Base-by-base conservation (phyloP, 2,797 vertebrate genomes). In the Sebastes dallii region DNA sequence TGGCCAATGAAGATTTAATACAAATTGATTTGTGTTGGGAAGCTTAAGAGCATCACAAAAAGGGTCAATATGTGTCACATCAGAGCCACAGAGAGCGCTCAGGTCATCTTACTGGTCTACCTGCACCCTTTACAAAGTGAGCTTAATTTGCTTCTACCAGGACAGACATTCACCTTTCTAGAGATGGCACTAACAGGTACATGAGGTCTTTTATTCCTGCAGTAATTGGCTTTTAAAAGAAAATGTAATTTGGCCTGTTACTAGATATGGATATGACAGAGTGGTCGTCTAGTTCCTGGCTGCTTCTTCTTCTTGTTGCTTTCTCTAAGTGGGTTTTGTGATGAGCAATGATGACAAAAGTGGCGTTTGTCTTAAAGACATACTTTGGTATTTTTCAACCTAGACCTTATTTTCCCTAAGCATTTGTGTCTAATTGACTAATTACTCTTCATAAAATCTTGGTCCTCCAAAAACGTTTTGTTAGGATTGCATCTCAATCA, bases 171-270 rank as follows among this genome's bases (percentile, higher is more conserved):
- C 20, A 30, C 61, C 25, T 68, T 22, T 32, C 18, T 22, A 1
- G 16, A 46, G 8, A 59, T 56, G 27, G 4, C 73, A 80, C 14
- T 16, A 39, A 72, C 25, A 71, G 66, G 11, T 59, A 74, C 56
- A 80, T 6, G 59, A 64, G 22, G 46, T 30, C 27, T 36, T 58
- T 29, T 54, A 73, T 56, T n/a, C 25, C 22, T 58, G 12, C 24
- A 66, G 77, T 68, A 75, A 80, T 60, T 85, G 70, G 70, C 61
- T 72, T 25, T 58, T 77, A 36, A 24, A 46, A 56, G 18, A 54
- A 60, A 50, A 64, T 56, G 55, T 62, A 22, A 72, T 70, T 61
- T 60, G 39, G 14, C 34, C 10, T 27, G 39, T 24, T 66, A 29
- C 42, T 16, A 36, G 58, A 16, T 16, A 16, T 8, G 24, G 34